These are phyloP conservation scores for Stenodema calcarata DNA, from an alignment of 2,888 invertebrate species.

Conservation along the genomic window DNA sequence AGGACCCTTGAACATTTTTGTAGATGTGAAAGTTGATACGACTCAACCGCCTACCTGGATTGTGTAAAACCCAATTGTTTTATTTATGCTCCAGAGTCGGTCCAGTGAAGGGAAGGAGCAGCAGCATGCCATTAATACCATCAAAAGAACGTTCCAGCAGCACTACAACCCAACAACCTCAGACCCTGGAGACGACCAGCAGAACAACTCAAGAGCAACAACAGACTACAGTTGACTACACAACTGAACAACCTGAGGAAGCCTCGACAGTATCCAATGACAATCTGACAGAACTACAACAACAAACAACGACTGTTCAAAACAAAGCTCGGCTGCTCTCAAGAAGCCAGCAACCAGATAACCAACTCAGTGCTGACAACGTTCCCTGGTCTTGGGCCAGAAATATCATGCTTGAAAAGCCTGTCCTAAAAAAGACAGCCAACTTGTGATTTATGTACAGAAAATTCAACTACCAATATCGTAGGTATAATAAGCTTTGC, in stretches of 20 bases:
- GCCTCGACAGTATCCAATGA: not conserved
- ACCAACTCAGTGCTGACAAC: constrained; percentile 39
- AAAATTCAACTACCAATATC: constrained; percentile 43
- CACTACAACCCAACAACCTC: constrained; percentile 11
- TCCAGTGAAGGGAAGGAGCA: constrained; percentile 30
- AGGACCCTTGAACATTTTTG: no score
- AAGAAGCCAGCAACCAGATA: constrained; percentile 27
- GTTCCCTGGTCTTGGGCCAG: constrained; percentile 59
- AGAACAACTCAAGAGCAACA: constrained; percentile 12
- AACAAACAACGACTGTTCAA: not conserved
- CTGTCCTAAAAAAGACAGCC: constrained; percentile 57
- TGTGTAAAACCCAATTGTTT: no score
- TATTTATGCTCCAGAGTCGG: constrained; percentile 5
- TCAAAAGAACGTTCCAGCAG: constrained; percentile 31
- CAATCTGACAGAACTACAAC: not conserved
- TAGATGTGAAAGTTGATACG: no score
- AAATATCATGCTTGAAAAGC: constrained; percentile 59
- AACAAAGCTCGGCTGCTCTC: constrained; percentile 23
- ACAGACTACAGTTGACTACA: constrained; percentile 39
- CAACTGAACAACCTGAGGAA: constrained; percentile 35
- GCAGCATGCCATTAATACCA: constrained; percentile 38
- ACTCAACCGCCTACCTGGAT: no score
- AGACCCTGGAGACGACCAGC: constrained; percentile 25
- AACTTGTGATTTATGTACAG: constrained; percentile 52
- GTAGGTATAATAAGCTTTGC: constrained; percentile 31